Conservation (phyloP, 2,888 invertebrate species). For the Euspilapteryx auroguttella region DNA sequence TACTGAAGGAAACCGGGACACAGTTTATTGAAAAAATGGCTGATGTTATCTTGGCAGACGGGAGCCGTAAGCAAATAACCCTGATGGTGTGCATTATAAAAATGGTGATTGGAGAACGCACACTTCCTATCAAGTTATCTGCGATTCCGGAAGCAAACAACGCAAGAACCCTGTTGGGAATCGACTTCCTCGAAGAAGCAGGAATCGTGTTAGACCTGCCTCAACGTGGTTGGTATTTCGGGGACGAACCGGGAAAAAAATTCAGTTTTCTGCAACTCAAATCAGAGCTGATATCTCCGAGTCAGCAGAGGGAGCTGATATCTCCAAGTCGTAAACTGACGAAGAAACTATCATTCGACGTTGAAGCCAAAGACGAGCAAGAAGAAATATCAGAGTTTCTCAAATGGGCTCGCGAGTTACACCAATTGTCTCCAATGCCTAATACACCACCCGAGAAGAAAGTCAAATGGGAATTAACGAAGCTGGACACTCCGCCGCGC, state of each 20-base stretch:
- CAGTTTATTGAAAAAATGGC: conserved; percentile 2
- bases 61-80: conserved; percentile 1
- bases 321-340: no score
- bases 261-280: conserved; percentile 1
- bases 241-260: conserved; percentile 1
- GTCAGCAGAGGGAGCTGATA: neutral
- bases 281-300: neutral
- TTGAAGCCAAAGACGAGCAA: neutral
- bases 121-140: conserved; percentile 4
- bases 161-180: conserved; percentile 2
- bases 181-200: conserved; percentile 2
- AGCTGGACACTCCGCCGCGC: conserved; percentile 5
- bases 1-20: conserved; percentile 4
- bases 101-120: conserved; percentile 5
- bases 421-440: conserved; percentile 1
- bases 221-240: conserved; percentile 4
- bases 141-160: conserved; percentile 4
- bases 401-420: conserved; percentile 2
- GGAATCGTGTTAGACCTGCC: conserved; percentile 1
- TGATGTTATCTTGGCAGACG: conserved; percentile 7
- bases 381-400: conserved; percentile 1
- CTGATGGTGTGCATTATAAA: conserved; percentile 4
- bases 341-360: conserved; percentile 2
- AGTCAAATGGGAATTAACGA: conserved; percentile 4
- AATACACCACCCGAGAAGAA: neutral